phyloP scores from a whole-genome alignment of 2,888 invertebrate species.

The Drosophila buzzatii region DNA sequence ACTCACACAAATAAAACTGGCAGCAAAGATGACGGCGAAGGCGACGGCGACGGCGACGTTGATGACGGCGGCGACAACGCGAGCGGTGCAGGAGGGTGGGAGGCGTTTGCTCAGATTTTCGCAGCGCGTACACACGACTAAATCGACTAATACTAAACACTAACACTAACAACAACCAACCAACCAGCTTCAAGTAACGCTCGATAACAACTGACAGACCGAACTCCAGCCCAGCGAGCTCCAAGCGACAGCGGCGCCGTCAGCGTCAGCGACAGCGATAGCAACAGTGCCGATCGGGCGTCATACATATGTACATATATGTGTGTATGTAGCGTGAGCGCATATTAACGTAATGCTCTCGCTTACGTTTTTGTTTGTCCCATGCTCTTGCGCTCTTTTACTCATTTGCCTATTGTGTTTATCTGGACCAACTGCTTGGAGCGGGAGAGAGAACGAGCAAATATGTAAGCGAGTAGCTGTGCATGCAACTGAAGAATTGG shows the following conservation, averaged over 20 bases:
- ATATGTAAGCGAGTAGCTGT: neutral
- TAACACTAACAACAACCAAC: slow-evolving; percentile 49
- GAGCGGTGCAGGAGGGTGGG: slow-evolving; percentile 34
- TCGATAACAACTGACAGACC: slow-evolving; percentile 70
- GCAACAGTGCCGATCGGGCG: slow-evolving; percentile 36
- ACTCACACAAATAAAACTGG: slow-evolving; percentile 66
- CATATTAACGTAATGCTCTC: slow-evolving; percentile 28
- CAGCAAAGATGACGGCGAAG: slow-evolving; percentile 30
- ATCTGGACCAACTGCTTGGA: slow-evolving; percentile 12
- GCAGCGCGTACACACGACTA: slow-evolving; percentile 61
- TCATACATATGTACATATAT: slow-evolving; percentile 10
- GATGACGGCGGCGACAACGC: slow-evolving; percentile 61
- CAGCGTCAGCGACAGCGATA: slow-evolving; percentile 3
- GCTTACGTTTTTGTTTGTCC: slow-evolving; percentile 3
- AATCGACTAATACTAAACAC: slow-evolving; percentile 45
- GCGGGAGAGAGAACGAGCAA: slow-evolving; percentile 8
- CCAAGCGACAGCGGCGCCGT: slow-evolving; percentile 18
- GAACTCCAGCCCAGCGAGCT: slow-evolving; percentile 43
- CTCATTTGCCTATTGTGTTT: slow-evolving; percentile 15
- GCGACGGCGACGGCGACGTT: slow-evolving; percentile 2
- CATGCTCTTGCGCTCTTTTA: slow-evolving; percentile 13
- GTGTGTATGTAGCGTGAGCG: slow-evolving; percentile 23
- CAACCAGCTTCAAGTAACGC: slow-evolving; percentile 73
- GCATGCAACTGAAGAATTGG: slow-evolving; percentile 55
- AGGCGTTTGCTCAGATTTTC: slow-evolving; percentile 63